Conservation (phyloP, 2,888 invertebrate species). For the Lasioglossum figueresi region DNA sequence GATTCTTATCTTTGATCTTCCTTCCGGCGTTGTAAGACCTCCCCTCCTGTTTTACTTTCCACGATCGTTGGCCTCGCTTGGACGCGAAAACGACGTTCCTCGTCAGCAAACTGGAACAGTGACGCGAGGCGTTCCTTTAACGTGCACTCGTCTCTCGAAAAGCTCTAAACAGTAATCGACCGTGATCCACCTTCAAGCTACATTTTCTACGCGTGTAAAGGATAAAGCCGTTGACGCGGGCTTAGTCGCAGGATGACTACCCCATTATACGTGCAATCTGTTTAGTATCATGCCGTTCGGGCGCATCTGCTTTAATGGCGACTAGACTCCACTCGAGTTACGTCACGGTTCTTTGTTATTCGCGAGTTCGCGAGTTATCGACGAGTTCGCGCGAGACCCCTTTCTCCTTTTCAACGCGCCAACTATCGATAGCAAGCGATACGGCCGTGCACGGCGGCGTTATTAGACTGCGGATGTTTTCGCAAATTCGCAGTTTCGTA, state of each 20-base stretch:
- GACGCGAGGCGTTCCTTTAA: constrained; percentile 40
- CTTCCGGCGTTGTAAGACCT: background rate
- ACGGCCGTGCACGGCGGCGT: background rate
- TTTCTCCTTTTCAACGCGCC: background rate
- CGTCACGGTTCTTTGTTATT: constrained; percentile 57
- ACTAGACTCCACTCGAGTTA: constrained; percentile 62
- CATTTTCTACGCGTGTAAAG: constrained; percentile 53
- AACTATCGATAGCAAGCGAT: background rate
- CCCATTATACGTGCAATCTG: constrained; percentile 71
- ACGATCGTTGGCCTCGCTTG: background rate
- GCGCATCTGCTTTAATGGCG: constrained; percentile 60
- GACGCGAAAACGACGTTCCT: constrained; percentile 42
- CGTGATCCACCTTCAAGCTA: constrained; percentile 59
- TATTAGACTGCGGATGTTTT: background rate
- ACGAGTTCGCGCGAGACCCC: constrained; percentile 25
- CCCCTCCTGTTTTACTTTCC: background rate
- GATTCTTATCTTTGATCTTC: constrained; percentile 17
- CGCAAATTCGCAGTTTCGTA: background rate
- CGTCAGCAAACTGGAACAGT: constrained; percentile 29
- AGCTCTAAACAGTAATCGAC: constrained; percentile 62
- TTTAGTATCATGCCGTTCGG: constrained; percentile 60
- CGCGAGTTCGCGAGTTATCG: too few relatives aligned
- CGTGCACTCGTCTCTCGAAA: constrained; percentile 33
- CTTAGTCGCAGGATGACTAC: constrained; percentile 59
- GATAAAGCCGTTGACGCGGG: constrained; percentile 66